A percentile compares a stretch with the other conserved stretches of the same genome.
phyloP scores from a whole-genome alignment of 2,888 invertebrate genomes.

The Drosophila lutescens region DNA sequence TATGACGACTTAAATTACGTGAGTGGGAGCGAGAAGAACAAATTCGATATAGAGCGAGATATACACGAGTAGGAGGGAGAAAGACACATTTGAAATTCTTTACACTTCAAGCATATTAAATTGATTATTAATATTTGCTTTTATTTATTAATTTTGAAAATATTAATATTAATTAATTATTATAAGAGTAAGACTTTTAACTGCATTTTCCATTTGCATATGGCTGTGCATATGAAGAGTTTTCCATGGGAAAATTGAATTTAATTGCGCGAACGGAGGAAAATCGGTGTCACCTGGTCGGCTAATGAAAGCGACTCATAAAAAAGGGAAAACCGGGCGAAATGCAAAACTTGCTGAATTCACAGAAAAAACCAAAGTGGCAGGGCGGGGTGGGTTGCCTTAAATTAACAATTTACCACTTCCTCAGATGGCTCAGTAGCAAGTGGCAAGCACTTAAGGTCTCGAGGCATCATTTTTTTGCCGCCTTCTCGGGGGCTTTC shows the following conservation, averaged over 20 bases:
- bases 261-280: conserved; percentile 17
- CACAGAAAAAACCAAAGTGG: conserved; percentile 7
- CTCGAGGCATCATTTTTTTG: conserved; percentile 72
- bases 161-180: too few species aligned
- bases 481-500: conserved; percentile 3
- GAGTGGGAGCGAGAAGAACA: too few species aligned
- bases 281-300: conserved; percentile 32
- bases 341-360: conserved; percentile 21
- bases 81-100: too few species aligned
- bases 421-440: conserved; percentile 32
- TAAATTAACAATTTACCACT: conserved; percentile 76
- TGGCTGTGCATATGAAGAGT: not conserved
- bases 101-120: too few species aligned
- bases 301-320: conserved; percentile 29
- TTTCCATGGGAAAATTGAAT: conserved; percentile 12
- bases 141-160: too few species aligned
- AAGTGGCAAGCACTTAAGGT: conserved; percentile 64
- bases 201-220: not conserved
- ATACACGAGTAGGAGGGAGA: too few species aligned
- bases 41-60: too few species aligned
- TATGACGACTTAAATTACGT: too few species aligned
- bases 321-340: conserved; percentile 26
- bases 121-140: too few species aligned
- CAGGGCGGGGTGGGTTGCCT: conserved; percentile 44
- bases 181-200: too few species aligned